phyloP scores from a whole-genome alignment of 2,888 invertebrate genomes.

The Cactoblastis cactorum region DNA sequence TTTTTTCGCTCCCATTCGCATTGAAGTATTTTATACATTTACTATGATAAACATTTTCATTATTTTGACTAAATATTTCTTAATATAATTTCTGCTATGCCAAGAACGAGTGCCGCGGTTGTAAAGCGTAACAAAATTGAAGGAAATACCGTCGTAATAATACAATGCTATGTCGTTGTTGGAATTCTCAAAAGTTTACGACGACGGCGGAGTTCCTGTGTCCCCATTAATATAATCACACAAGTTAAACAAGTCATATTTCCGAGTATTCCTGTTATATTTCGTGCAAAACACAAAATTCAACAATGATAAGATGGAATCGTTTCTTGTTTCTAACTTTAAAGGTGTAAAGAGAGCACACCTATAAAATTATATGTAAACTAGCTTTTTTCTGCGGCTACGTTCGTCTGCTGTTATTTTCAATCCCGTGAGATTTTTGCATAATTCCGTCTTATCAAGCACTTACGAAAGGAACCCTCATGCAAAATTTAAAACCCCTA shows the following conservation, averaged over 20 bases:
- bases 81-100: conserved; percentile 10
- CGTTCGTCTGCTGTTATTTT: too few relatives aligned
- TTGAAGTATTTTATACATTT: too few relatives aligned
- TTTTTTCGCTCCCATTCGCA: too few relatives aligned
- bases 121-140: conserved; percentile 18
- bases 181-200: conserved; percentile 19
- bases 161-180: conserved; percentile 19
- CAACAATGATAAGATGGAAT: conserved; percentile 1
- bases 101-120: conserved; percentile 1
- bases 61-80: background rate
- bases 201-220: conserved; percentile 3
- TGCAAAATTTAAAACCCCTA: too few relatives aligned
- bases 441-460: too few relatives aligned
- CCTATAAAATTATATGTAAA: too few relatives aligned
- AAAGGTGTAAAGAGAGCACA: background rate
- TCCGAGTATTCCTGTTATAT: conserved; percentile 1
- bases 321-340: conserved; percentile 7
- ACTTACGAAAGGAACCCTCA: too few relatives aligned
- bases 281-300: background rate
- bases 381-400: too few relatives aligned
- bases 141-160: conserved; percentile 20
- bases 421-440: too few relatives aligned
- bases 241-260: conserved; percentile 7
- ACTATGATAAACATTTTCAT: too few relatives aligned
- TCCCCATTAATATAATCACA: conserved; percentile 13